Base-by-base conservation (phyloP, 2,113 vertebrate species). In the Ictalurus punctatus region DNA sequence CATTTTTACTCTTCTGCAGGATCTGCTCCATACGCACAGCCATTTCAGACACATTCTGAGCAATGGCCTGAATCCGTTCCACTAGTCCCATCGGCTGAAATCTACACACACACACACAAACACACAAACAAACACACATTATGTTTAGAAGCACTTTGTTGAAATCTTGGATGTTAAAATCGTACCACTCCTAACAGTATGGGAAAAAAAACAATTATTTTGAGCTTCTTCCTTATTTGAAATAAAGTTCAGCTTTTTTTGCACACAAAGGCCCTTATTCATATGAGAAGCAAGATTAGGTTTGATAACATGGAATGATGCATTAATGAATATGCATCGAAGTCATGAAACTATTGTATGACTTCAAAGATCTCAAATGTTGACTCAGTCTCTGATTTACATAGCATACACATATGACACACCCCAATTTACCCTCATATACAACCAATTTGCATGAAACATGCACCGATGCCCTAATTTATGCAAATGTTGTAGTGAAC, bases 61-160 rank as follows among this genome's bases (percentile, higher is more conserved):
- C 98, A 27, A 99, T 98, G 90, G 97, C 97, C 94, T 99, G 97
- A 95, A 99, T 99, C 90, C 96, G 96, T 93, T 99, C 98, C 96
- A 99, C 96, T 61, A 99, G 91, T 21, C 97, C 96, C 0, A 96
- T 92, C 2, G 96, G 96, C 90, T 97, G 96, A 74, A 97, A 94
- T 95, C 98, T 99, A 91, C 84, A 40, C 56, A 86, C 27, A 83
- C 80, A 34, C 9, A 73, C 71, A 86, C 40, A 67, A 40, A 63
- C 78, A 87, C 54, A 73, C 63, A 67, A 2, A 67, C 25, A n/a
- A 1, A 30, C 25, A n/a, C 2, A 30, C 9, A 67, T 58, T 16
- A 58, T 58, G 30, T 37, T 73, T 37, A 73, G 16, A 37, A 8
- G 9, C 14, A 73, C n/a, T 37, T 8, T 73, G 30, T 7, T 37